phyloP scores from a whole-genome alignment of 2,113 vertebrate species.

The Onychostruthus taczanowskii region DNA sequence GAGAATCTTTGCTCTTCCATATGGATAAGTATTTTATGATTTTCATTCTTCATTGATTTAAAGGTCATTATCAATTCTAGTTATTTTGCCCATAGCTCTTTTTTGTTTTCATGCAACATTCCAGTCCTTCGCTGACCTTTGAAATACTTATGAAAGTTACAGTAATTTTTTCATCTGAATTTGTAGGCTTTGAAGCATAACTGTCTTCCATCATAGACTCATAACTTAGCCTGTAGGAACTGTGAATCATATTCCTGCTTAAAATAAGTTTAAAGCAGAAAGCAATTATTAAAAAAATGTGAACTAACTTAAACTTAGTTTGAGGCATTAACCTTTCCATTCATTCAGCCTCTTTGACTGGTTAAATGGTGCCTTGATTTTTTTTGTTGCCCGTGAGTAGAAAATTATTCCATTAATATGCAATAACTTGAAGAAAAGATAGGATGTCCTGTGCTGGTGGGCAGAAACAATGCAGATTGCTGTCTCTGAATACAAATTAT shows the following conservation, averaged over 20 bases:
- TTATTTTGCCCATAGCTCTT: conserved; percentile 49
- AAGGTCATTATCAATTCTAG: conserved; percentile 68
- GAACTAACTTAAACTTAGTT: conserved; percentile 59
- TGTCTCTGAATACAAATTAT: conserved; percentile 55
- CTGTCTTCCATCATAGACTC: conserved; percentile 17
- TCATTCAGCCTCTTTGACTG: conserved; percentile 26
- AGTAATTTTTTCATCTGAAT: conserved; percentile 60
- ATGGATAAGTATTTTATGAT: conserved; percentile 8
- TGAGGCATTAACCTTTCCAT: conserved; percentile 41
- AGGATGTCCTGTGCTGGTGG: conserved; percentile 29
- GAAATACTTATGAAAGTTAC: conserved; percentile 54
- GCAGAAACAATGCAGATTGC: conserved; percentile 27
- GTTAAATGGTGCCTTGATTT: conserved; percentile 34
- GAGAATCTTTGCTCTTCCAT: conserved; percentile 8
- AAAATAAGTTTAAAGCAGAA: conserved; percentile 53
- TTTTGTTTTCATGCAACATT: conserved; percentile 45
- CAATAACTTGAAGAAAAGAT: conserved; percentile 51
- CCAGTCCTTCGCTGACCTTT: conserved; percentile 63
- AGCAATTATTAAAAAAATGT: conserved; percentile 52
- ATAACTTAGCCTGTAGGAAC: conserved; percentile 47
- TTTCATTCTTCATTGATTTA: conserved; percentile 65
- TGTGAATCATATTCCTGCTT: conserved; percentile 40
- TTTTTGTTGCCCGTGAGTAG: conserved; percentile 37
- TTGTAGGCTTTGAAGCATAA: conserved; percentile 44
- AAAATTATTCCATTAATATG: conserved; percentile 33